Evolutionary conservation across 2,113 vertebrate species (phyloP), one percentile per base, ranked within the genome.

Genomic region (Mormyrus iriodes): DNA sequence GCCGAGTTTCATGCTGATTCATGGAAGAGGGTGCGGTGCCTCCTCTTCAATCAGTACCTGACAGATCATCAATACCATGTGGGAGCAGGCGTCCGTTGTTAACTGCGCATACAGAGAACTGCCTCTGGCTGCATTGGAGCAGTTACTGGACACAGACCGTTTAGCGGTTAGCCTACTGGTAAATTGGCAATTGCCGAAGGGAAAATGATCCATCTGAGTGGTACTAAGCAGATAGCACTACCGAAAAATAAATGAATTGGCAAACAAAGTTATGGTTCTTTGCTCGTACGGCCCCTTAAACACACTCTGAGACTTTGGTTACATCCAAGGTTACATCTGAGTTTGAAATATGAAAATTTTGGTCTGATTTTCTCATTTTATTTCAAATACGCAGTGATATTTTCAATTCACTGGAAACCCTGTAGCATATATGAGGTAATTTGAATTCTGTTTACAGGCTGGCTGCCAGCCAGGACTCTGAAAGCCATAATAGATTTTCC

Each of bases 401-500:
- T 65, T 15, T 44, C 35, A 44, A 21, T 65, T 42, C 53, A 58
- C 21, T n/a, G 86, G 15, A 61, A 87, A 87, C 19, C 86, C 39
- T 44, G 52, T n/a, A 46, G 86, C 35, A 87, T 58, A 65, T 87
- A 61, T 65, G 31, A 42, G 52, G 35, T 87, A 17, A 61, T 61
- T 87, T 35, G 42, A 87, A 87, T 44, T 87, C 53, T 42, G 86
- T 21, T 65, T 87, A 87, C 55, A 61, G 53, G 8, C 31, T 58
- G 51, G 86, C 53, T 24, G 51, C 31, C 39, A 13, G 86, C 21
- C 52, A 87, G 58, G 17, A 46, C 53, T 42, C 19, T 24, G 31
- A 39, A 61, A 87, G 35, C 35, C 19, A 35, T 65, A 44, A 87
- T 87, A 87, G 53, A 51, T 87, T 87, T 86, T 86, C 51, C 85